Base-by-base conservation (phyloP, 2,888 invertebrate genomes). In the Aphodius sticticus region DNA sequence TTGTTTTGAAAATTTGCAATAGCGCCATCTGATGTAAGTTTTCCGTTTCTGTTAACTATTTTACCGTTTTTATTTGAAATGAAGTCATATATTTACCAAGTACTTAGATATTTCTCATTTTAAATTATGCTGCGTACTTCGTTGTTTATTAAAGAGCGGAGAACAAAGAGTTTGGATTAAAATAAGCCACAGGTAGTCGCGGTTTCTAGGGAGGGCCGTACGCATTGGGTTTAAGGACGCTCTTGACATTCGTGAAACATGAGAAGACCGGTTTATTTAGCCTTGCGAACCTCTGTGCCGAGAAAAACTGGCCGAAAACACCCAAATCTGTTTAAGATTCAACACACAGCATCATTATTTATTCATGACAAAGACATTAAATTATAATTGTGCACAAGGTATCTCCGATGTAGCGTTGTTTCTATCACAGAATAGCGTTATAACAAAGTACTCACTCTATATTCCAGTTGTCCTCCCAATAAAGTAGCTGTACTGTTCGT, bases 211-310 rank as follows among this genome's bases (percentile, higher is more conserved):
- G 78, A 78, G 53, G 53, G 53, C 12, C 53, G 12, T 9, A 53
- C 53, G 12, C 53, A 53, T 53, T 53, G 69, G 71, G 71, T 37
- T 76, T 74, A 71, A 53, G 69, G 75, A 72, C 37, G 69, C 69
- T 77, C 79, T 77, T 37, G 79, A 77, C 77, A 79, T 77, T 77
- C 77, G 77, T 77, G 77, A 77, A 77, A 71, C 80, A 76, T 70
- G 76, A 37, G 35, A 70, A 71, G 80, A 80, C 80, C 78, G 80
- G 80, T 80, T 80, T 80, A 70, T 76, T 38, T 78, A 80, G 72
- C 80, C 80, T 80, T 78, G 78, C 38, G 26, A 36, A 53, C 38
- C 75, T 75, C 69, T 71, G 12, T 36, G 36, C 71, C 70, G 36
- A 70, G 71, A 69, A 78, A 74, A 78, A 75, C 7, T 37, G 37